Evolutionary conservation across 2,113 vertebrate genomes (phyloP).

Genomic region (Anoplopoma fimbria): DNA sequence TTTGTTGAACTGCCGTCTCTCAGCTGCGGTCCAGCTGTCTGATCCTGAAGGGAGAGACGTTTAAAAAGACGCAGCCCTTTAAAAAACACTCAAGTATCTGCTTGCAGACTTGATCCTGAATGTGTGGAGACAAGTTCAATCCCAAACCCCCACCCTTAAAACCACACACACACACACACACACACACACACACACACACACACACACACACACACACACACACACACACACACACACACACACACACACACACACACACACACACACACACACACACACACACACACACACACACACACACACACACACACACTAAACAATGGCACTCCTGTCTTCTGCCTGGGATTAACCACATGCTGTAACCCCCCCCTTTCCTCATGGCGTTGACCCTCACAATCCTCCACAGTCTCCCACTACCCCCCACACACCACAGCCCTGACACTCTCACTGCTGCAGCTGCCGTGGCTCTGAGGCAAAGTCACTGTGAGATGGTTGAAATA

Average conservation of each 20-base stretch:
- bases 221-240: slow-evolving; percentile 44
- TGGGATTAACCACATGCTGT: slow-evolving; percentile 79
- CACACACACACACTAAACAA: slow-evolving; percentile 75
- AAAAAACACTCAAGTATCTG: slow-evolving; percentile 20
- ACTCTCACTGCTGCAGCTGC: slow-evolving; percentile 67
- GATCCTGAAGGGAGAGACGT: slow-evolving; percentile 85
- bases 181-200: slow-evolving; percentile 50
- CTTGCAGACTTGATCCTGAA: slow-evolving; percentile 10
- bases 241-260: slow-evolving; percentile 45
- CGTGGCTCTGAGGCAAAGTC: slow-evolving; percentile 17
- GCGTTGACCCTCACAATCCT: slow-evolving; percentile 68
- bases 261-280: slow-evolving; percentile 34
- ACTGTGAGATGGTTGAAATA: background rate
- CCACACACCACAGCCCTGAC: background rate
- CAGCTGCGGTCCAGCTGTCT: slow-evolving; percentile 91
- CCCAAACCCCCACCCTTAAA: slow-evolving; percentile 27
- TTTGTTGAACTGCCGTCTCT: slow-evolving; percentile 96
- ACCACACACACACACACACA: slow-evolving; percentile 27
- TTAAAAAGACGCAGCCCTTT: slow-evolving; percentile 8
- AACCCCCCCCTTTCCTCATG: slow-evolving; percentile 43
- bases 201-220: slow-evolving; percentile 52
- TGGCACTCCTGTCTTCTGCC: slow-evolving; percentile 75
- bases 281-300: slow-evolving; percentile 40
- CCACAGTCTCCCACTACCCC: slow-evolving; percentile 36
- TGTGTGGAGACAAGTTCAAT: slow-evolving; percentile 24